Evolutionary conservation across 2,888 invertebrate genomes (phyloP).

Genomic region (Leucoptera coffeella): DNA sequence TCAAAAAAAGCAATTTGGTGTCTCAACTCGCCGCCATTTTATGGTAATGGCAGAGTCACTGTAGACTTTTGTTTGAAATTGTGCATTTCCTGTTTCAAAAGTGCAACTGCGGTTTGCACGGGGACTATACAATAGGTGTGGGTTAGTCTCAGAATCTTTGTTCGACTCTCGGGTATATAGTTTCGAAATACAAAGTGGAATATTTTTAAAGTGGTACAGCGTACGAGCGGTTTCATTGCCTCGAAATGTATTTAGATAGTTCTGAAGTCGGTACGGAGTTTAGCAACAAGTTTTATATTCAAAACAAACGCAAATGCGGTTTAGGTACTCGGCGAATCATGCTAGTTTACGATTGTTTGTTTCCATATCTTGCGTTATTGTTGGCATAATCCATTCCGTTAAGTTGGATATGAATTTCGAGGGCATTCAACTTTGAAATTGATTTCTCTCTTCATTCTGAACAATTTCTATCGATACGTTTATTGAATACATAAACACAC

Average conservation of each 20-base stretch:
- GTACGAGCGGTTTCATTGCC: slow-evolving; percentile 1
- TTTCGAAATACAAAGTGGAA: slow-evolving; percentile 12
- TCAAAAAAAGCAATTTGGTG: slow-evolving; percentile 46
- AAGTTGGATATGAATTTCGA: too few relatives aligned
- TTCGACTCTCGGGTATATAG: slow-evolving; percentile 17
- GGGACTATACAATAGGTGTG: slow-evolving; percentile 24
- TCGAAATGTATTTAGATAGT: slow-evolving; percentile 1
- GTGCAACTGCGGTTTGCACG: slow-evolving; percentile 31
- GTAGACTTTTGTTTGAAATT: slow-evolving; percentile 44
- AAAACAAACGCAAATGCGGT: too few relatives aligned
- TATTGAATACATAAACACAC: too few relatives aligned
- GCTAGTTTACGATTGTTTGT: too few relatives aligned
- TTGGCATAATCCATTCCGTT: too few relatives aligned
- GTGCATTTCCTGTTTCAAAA: slow-evolving; percentile 36
- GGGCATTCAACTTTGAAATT: too few relatives aligned
- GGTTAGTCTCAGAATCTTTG: slow-evolving; percentile 35
- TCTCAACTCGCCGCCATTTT: slow-evolving; percentile 23
- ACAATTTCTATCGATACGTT: too few relatives aligned
- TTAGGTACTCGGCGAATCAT: too few relatives aligned
- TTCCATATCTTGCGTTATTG: too few relatives aligned
- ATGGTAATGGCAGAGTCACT: slow-evolving; percentile 34
- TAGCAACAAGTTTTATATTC: too few relatives aligned
- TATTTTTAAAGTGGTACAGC: slow-evolving; percentile 2
- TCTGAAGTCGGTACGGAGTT: too few relatives aligned
- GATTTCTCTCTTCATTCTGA: too few relatives aligned